Evolutionary conservation across 2,797 vertebrate genomes (phyloP), one percentile per base, ranked within the genome.

Genomic region (Myotis pilosus): DNA sequence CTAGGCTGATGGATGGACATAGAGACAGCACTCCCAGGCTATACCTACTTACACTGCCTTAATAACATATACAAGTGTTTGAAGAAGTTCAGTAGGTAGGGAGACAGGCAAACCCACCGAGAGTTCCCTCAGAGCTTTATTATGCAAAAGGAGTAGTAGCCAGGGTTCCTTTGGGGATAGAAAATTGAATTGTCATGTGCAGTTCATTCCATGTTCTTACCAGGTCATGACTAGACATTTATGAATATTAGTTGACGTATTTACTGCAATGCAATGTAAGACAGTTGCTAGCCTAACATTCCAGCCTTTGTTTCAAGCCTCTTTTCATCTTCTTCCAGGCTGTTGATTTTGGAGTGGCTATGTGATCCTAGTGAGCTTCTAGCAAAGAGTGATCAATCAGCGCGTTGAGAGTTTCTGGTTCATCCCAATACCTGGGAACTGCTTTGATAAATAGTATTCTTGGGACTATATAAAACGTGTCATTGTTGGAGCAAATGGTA

Each of bases 271-370:
- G 92, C 66, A 97, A 92, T 94, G 90, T 95, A 97, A 97, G 96
- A 94, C 96, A 97, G 91, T 96, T 98, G 96, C 95, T 97, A 98
- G 93, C 89, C 90, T 97, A 98, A 97, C 97, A 98, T 97, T 97
- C 97, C 93, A 85, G 60, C 86, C 95, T 98, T 98, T 98, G 97
- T 98, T 97, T 95, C 49, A 62, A 97, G 86, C 57, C 95, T 97
- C 76, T 0, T 97, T 96, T 97, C 47, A 0, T 94, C 98, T 97
- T 98, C 97, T 97, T 94, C 78, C 96, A 96, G 97, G 96, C 96
- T 98, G 97, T 98, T 98, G 97, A 97, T 97, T 97, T 98, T 98
- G 98, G 97, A 98, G 96, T 96, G 96, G 64, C 94, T 94, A 74
- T 92, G 81, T 51, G 94, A 75, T 96, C 95, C 97, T 93, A 89